Conservation (phyloP, 1,140 invertebrate species). For the Aporrectodea caliginosa region DNA sequence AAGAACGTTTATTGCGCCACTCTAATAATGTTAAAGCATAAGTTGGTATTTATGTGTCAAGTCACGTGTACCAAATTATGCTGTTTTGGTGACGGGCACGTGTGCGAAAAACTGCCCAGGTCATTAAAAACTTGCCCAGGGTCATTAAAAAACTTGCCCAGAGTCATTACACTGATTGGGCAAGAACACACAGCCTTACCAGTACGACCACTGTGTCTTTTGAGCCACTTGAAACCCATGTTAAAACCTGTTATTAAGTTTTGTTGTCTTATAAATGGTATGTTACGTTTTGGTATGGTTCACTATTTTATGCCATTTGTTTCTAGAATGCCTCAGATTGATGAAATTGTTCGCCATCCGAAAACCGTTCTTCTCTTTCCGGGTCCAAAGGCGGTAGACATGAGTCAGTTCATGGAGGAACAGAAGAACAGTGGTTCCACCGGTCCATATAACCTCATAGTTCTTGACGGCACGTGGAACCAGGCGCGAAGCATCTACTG, state of each 20-base stretch:
- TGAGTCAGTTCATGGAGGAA: slow-evolving; percentile 54
- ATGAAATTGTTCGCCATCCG: slow-evolving; percentile 64
- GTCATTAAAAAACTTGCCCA: no score
- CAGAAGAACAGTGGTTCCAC: slow-evolving; percentile 34
- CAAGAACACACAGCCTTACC: no score
- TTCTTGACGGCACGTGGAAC: slow-evolving; percentile 90
- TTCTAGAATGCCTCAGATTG: slow-evolving; percentile 65
- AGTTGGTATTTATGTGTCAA: no score
- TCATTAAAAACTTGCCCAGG: no score
- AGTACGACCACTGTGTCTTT: no score
- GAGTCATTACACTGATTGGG: no score
- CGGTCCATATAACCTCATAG: slow-evolving; percentile 70
- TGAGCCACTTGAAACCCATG: neutral
- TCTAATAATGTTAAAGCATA: no score
- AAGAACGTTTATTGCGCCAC: no score
- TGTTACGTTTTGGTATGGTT: neutral
- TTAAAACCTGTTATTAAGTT: neutral
- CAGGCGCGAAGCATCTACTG: slow-evolving; percentile 71
- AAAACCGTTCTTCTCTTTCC: slow-evolving; percentile 80
- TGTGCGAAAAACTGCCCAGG: no score
- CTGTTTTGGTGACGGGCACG: no score
- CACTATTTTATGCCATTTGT: neutral
- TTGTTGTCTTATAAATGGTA: neutral
- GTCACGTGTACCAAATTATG: no score
- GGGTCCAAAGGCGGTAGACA: slow-evolving; percentile 67